Percentiles rank a stretch among this genome's conserved stretches.
These are phyloP conservation scores for Fregata magnificens DNA, from an alignment of 2,113 vertebrate species.

Conservation along the genomic window DNA sequence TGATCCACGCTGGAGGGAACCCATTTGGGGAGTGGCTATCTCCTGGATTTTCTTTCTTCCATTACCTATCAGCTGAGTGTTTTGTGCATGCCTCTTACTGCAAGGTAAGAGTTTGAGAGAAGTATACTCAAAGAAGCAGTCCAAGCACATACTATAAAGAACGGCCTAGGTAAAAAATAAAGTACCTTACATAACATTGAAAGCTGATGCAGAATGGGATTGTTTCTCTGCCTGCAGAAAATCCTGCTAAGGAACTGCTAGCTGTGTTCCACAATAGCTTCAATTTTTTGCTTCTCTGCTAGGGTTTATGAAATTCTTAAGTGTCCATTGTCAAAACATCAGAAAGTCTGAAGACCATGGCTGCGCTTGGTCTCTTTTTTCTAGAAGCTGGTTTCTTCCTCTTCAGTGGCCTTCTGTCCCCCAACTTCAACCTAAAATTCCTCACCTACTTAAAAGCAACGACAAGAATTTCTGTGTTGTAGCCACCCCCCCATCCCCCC, in stretches of 20 bases:
- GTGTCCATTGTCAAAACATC: not conserved
- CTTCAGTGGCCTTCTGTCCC: not conserved
- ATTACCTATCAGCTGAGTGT: not conserved
- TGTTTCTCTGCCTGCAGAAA: not conserved
- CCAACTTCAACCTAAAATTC: not conserved
- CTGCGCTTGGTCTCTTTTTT: not conserved
- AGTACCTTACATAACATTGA: not conserved
- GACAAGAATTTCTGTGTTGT: not conserved
- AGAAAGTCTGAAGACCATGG: not conserved
- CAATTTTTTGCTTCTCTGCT: not conserved
- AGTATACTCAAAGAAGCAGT: not conserved
- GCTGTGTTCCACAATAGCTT: not conserved
- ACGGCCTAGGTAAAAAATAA: not conserved
- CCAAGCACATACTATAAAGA: not conserved
- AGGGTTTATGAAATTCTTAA: not conserved
- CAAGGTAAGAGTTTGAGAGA: not conserved
- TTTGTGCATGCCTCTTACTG: not conserved
- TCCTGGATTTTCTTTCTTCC: not conserved
- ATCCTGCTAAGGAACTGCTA: not conserved
- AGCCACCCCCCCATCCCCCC: rapidly evolving
- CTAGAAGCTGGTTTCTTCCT: not conserved
- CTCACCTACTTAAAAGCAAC: not conserved
- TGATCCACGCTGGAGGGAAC: not conserved
- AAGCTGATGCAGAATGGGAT: not conserved
- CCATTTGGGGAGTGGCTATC: not conserved